These are phyloP conservation scores for Carcina quercana DNA, from an alignment of 2,888 invertebrate species.

Conservation along the genomic window DNA sequence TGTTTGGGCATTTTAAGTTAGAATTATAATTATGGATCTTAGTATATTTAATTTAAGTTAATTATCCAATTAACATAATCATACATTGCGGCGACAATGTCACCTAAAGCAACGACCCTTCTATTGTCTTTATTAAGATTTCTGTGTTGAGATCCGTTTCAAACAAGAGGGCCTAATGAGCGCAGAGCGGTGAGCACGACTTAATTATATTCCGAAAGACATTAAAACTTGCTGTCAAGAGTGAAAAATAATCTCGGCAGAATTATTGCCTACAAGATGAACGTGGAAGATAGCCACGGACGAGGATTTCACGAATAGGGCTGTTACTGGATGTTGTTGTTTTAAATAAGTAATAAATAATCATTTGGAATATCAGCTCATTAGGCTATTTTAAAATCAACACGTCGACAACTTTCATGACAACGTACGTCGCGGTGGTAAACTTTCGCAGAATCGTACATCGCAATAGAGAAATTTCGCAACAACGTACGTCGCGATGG, in stretches of 20 bases:
- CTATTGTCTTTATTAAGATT: no score
- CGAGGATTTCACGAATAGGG: no score
- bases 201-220: conserved; percentile 64
- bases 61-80: not conserved
- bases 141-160: conserved; percentile 8
- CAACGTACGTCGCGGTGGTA: no score
- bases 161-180: conserved; percentile 30
- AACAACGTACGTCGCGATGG: no score
- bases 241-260: conserved; percentile 65
- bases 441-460: no score
- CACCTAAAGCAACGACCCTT: not conserved
- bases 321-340: no score
- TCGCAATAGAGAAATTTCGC: no score
- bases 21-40: not conserved
- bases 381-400: no score
- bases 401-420: no score
- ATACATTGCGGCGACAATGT: not conserved
- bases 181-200: conserved; percentile 40
- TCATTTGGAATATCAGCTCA: no score
- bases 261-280: conserved; percentile 67
- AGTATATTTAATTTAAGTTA: not conserved
- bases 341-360: no score
- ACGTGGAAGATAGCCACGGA: conserved; percentile 56
- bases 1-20: no score
- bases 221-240: conserved; percentile 66